Evolutionary conservation across 30 jellyfish, hydroid and myxozoan species (phyloP).

Genomic region (Turritopsis dohrnii): DNA sequence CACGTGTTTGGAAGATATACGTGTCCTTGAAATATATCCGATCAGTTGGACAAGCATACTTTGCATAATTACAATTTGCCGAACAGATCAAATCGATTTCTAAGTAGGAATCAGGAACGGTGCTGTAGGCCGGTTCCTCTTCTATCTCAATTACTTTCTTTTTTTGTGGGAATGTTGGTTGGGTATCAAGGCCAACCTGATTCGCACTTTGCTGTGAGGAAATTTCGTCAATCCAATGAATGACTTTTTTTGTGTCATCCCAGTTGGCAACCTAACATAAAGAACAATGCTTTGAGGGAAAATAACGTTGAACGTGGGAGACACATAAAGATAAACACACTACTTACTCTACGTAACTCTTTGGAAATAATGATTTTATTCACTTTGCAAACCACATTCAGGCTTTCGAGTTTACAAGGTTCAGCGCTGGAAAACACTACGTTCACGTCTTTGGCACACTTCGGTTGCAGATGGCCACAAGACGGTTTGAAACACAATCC

Average conservation of each 20-base stretch:
- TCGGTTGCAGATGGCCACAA: slow-evolving; percentile 73
- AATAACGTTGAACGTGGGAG: background rate
- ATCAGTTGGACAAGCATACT: slow-evolving; percentile 32
- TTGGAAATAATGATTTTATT: slow-evolving; percentile 35
- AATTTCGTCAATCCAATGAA: slow-evolving; percentile 67
- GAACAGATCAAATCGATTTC: slow-evolving; percentile 47
- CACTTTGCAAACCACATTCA: slow-evolving; percentile 55
- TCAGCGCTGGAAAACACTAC: slow-evolving; percentile 49
- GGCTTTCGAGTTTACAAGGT: slow-evolving; percentile 45
- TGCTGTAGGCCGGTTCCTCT: slow-evolving; percentile 61
- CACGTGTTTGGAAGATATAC: slow-evolving; percentile 63
- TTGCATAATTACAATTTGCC: slow-evolving; percentile 62
- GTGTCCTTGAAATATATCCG: slow-evolving; percentile 69
- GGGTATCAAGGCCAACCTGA: slow-evolving; percentile 10
- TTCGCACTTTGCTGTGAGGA: slow-evolving; percentile 28
- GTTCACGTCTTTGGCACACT: slow-evolving; percentile 75
- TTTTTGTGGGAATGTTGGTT: slow-evolving; percentile 23
- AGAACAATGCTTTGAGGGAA: background rate
- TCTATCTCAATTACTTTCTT: slow-evolving; percentile 65
- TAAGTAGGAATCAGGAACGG: slow-evolving; percentile 47
- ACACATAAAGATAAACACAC: background rate
- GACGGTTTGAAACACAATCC: slow-evolving; percentile 64
- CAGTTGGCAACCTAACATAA: slow-evolving; percentile 58
- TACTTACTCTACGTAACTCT: background rate
- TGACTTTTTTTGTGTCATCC: slow-evolving; percentile 74